These are phyloP conservation scores for Passer domesticus DNA, from an alignment of 2,113 vertebrate genomes.

Conservation along the genomic window DNA sequence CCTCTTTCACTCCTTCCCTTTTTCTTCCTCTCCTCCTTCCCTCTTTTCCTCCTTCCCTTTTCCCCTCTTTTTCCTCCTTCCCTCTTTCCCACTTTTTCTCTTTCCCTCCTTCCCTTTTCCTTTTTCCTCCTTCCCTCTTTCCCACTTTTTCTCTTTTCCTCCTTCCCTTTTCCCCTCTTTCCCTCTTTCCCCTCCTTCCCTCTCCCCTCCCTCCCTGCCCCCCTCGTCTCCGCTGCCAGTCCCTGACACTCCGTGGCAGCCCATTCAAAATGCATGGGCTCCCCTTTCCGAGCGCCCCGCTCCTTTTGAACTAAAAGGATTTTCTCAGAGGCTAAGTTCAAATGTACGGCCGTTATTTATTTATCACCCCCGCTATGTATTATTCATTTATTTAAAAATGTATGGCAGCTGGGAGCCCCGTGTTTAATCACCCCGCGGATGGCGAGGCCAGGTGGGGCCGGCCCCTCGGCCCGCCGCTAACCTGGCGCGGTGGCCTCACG, in stretches of 20 bases:
- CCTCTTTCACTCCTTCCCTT: too few relatives aligned
- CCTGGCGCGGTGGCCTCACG: slow-evolving; percentile 6
- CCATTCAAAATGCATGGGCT: slow-evolving; percentile 53
- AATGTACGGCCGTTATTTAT: slow-evolving; percentile 64
- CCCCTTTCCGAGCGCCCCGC: slow-evolving; percentile 1
- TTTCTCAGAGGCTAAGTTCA: slow-evolving; percentile 66
- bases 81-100: too few relatives aligned
- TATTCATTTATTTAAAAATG: slow-evolving; percentile 72
- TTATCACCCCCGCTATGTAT: slow-evolving; percentile 56
- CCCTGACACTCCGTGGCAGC: slow-evolving; percentile 27
- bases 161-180: too few relatives aligned
- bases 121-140: too few relatives aligned
- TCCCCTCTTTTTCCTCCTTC: too few relatives aligned
- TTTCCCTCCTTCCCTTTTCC: too few relatives aligned
- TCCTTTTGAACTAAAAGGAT: slow-evolving; percentile 66
- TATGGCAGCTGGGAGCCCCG: slow-evolving; percentile 60
- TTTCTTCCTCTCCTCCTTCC: too few relatives aligned
- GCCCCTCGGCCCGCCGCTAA: background rate
- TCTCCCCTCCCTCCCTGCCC: background rate
- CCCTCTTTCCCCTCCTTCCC: too few relatives aligned
- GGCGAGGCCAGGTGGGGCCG: slow-evolving; percentile 31
- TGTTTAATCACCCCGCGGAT: slow-evolving; percentile 12
- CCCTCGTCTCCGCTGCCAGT: background rate
- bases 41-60: too few relatives aligned
- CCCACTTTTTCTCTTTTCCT: too few relatives aligned